These are phyloP conservation scores for Ametastegia equiseti DNA, from an alignment of 2,888 invertebrate genomes.

Conservation along the genomic window DNA sequence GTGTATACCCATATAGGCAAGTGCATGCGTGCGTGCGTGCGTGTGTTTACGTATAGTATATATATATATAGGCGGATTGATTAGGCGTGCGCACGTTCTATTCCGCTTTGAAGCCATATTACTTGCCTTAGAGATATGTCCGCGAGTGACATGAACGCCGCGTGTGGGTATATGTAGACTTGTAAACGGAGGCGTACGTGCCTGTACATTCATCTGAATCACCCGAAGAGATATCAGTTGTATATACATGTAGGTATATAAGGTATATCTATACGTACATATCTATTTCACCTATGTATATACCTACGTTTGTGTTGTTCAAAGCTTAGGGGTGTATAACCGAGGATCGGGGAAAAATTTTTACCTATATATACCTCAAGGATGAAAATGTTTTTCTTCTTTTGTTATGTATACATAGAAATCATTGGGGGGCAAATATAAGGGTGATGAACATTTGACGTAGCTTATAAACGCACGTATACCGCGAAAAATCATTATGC, in stretches of 20 bases:
- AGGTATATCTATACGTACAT: too few relatives aligned
- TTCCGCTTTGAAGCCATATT: constrained; percentile 27
- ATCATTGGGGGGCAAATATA: too few relatives aligned
- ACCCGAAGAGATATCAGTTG: constrained; percentile 31
- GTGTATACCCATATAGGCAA: background rate
- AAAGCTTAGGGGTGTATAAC: too few relatives aligned
- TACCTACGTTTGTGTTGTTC: too few relatives aligned
- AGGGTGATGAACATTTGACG: too few relatives aligned
- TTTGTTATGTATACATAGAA: too few relatives aligned
- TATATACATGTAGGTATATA: background rate
- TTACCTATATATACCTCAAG: too few relatives aligned
- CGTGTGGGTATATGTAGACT: constrained; percentile 54
- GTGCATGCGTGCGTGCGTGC: background rate
- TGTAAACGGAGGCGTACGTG: constrained; percentile 56
- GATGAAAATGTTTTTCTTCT: too few relatives aligned
- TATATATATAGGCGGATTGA: constrained; percentile 15
- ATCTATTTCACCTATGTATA: too few relatives aligned
- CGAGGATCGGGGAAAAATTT: too few relatives aligned
- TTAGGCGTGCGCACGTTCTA: constrained; percentile 47
- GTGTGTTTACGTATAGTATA: background rate
- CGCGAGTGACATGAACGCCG: constrained; percentile 57
- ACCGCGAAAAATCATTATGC: too few relatives aligned
- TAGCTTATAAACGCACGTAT: too few relatives aligned
- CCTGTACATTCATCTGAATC: constrained; percentile 72
- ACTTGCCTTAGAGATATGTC: background rate